These are phyloP conservation scores for Clarias pachynema DNA, from an alignment of 2,797 vertebrate genomes.

Conservation along the genomic window DNA sequence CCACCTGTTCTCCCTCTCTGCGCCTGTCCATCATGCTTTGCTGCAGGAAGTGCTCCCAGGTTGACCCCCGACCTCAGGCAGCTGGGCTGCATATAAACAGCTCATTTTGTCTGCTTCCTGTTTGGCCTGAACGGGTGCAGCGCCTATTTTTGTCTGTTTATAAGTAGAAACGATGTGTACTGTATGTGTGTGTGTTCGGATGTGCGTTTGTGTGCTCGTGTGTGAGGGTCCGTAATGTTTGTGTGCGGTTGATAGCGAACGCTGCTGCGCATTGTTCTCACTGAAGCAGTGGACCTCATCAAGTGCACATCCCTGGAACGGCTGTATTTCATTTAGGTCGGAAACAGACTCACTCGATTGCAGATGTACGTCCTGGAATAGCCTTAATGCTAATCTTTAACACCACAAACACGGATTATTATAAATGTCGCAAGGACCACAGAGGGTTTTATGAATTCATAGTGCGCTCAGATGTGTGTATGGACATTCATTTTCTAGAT, in stretches of 20 bases:
- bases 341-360: neutral
- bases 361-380: neutral
- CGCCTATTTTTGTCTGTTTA: slow-evolving; percentile 80
- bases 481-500: slow-evolving; percentile 34
- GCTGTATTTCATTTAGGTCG: neutral
- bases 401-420: neutral
- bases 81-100: slow-evolving; percentile 79
- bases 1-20: slow-evolving; percentile 70
- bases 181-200: slow-evolving; percentile 15
- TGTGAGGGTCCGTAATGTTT: slow-evolving; percentile 14
- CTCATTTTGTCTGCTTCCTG: slow-evolving; percentile 83
- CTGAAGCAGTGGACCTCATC: neutral
- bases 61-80: slow-evolving; percentile 72
- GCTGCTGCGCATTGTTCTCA: neutral
- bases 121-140: slow-evolving; percentile 79
- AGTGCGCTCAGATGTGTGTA: slow-evolving; percentile 9
- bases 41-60: slow-evolving; percentile 78
- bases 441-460: neutral
- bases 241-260: neutral
- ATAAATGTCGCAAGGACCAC: neutral
- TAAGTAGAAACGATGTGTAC: neutral
- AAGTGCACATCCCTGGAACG: neutral
- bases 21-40: slow-evolving; percentile 68
- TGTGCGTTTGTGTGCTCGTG: slow-evolving; percentile 18
- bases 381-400: neutral